Base-by-base conservation (phyloP, 2,888 invertebrate genomes). In the Metopia argyrocephala region DNA sequence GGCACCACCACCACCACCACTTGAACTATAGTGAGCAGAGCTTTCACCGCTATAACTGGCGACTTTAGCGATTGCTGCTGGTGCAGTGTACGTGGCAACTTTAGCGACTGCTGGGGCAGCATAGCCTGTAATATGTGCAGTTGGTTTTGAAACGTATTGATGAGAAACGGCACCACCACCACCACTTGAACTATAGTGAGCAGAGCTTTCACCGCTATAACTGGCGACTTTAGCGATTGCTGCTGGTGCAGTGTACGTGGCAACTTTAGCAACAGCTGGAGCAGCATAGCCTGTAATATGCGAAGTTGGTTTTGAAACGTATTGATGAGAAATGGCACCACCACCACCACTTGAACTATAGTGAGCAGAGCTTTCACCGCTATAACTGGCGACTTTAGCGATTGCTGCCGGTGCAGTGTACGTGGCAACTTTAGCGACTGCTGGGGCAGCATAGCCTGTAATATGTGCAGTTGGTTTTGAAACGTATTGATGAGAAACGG, bases 201-300 rank as follows among this genome's bases (percentile, higher is more conserved):
- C n/a, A n/a, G n/a, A n/a, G n/a, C n/a, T n/a, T n/a, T n/a, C n/a
- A n/a, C n/a, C n/a, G n/a, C n/a, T n/a, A n/a, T n/a, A n/a, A n/a
- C n/a, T n/a, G n/a, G n/a, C n/a, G n/a, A n/a, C n/a, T n/a, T n/a
- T n/a, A n/a, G n/a, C n/a, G n/a, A n/a, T n/a, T n/a, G n/a, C 64
- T 2, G 69, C 52, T 0, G 85, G 83, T 5, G 85, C 82, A 2
- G 84, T 65, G n/a, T 31, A 31, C 5, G 83, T 57, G 2, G 85
- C 83, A 5, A 84, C 46, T 52, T 92, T 90, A 61, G 83, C 64
- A 1, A 85, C 80, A 0, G 83, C 69, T 18, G 85, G 83, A 9
- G 84, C 83, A 7, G 65, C 78, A 57, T 82, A 84, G n/a, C 59
- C 73, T 3, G 69, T 68, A 12, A 84, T 66, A 54, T 86, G 76